Evolutionary conservation across 2,113 vertebrate genomes (phyloP).

Genomic region (Alethe diademata): DNA sequence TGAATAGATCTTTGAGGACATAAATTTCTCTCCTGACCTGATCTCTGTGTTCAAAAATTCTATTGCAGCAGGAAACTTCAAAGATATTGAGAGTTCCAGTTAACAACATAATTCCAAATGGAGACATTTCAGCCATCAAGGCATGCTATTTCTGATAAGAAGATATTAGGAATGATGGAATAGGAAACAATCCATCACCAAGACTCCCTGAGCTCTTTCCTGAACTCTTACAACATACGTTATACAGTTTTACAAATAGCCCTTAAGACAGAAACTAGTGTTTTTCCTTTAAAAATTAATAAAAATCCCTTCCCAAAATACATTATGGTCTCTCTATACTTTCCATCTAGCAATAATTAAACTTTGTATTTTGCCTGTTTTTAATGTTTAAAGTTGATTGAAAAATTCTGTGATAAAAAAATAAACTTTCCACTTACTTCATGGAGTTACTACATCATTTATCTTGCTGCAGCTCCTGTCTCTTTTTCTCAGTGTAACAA

Average conservation of each 20-base stretch:
- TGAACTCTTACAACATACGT: neutral
- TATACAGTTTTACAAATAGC: neutral
- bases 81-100: neutral
- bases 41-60: neutral
- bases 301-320: neutral
- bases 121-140: neutral
- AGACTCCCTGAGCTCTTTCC: neutral
- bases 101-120: neutral
- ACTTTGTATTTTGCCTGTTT: neutral
- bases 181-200: neutral
- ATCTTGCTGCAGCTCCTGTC: neutral
- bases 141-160: neutral
- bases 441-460: neutral
- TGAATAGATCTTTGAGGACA: neutral
- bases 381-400: neutral
- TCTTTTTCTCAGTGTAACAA: neutral
- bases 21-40: neutral
- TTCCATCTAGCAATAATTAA: neutral
- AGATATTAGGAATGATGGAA: neutral
- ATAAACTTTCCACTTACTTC: neutral
- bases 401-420: neutral
- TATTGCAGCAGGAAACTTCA: neutral
- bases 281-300: neutral
- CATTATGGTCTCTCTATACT: neutral
- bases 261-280: accelerated